Percentiles rank a stretch among this genome's conserved stretches.
Conservation (phyloP, 2,888 invertebrate genomes). For the Ecliptopera silaceata region DNA sequence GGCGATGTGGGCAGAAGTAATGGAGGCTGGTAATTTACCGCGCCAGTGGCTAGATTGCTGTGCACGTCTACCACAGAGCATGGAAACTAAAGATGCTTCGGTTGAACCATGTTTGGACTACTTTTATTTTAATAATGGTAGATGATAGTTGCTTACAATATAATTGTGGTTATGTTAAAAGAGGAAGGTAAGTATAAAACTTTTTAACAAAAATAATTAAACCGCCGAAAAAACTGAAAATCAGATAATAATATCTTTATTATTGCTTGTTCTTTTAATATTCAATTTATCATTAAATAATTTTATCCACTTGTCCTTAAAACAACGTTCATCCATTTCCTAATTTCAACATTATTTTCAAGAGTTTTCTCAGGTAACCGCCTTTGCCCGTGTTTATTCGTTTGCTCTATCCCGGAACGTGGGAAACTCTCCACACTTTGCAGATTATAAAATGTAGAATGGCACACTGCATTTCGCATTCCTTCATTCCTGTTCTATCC, state of each 20-base stretch:
- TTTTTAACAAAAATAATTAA: too few relatives aligned
- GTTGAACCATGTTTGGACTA: neutral
- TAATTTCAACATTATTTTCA: neutral
- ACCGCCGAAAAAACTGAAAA: too few relatives aligned
- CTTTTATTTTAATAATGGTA: too few relatives aligned
- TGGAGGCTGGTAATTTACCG: slow-evolving; percentile 37
- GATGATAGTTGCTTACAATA: too few relatives aligned
- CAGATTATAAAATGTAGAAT: slow-evolving; percentile 6
- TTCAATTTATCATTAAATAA: too few relatives aligned
- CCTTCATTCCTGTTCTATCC: slow-evolving; percentile 4
- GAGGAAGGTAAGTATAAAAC: too few relatives aligned
- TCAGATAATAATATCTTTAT: too few relatives aligned
- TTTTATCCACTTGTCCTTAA: too few relatives aligned
- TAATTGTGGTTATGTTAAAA: too few relatives aligned
- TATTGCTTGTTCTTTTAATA: too few relatives aligned
- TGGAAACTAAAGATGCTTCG: neutral
- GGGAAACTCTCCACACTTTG: neutral
- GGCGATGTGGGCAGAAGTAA: slow-evolving; percentile 34
- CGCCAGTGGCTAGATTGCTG: slow-evolving; percentile 8
- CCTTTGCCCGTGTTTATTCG: neutral
- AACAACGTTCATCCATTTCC: too few relatives aligned
- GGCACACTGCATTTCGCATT: slow-evolving; percentile 12
- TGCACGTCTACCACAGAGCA: slow-evolving; percentile 2
- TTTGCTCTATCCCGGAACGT: slow-evolving; percentile 2
- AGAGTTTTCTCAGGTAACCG: too few relatives aligned